Percentiles rank a stretch among this genome's conserved stretches.
Evolutionary conservation across 2,113 vertebrate species (phyloP).

Genomic region (Coryphaenoides rupestris): DNA sequence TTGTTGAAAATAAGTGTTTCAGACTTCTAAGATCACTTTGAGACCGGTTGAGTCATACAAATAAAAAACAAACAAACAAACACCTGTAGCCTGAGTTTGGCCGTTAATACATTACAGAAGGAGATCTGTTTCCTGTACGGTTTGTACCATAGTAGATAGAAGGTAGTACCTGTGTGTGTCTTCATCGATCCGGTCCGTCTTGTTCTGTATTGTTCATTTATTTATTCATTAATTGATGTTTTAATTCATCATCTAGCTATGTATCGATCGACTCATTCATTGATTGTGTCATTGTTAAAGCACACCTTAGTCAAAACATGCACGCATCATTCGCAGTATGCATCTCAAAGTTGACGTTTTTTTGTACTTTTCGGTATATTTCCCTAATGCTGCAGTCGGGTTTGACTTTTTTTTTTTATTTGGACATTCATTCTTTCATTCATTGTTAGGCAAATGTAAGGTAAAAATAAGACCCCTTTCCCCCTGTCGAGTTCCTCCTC

Average conservation of each 20-base stretch:
- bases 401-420: not conserved
- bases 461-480: constrained; percentile 1
- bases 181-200: not conserved
- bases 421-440: constrained; percentile 51
- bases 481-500: constrained; percentile 46
- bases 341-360: constrained; percentile 36
- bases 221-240: constrained; percentile 14
- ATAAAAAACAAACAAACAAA: constrained; percentile 43
- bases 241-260: constrained; percentile 29
- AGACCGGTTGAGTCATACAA: constrained; percentile 38
- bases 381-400: constrained; percentile 48
- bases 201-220: constrained; percentile 9
- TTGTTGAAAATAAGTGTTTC: constrained; percentile 70
- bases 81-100: constrained; percentile 20
- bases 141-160: constrained; percentile 34
- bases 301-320: constrained; percentile 37
- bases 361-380: constrained; percentile 39
- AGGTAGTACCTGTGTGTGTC: constrained; percentile 22
- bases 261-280: constrained; percentile 26
- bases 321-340: constrained; percentile 44
- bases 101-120: constrained; percentile 44
- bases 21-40: constrained; percentile 26
- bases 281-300: constrained; percentile 59
- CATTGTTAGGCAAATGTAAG: constrained; percentile 36
- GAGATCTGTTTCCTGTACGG: constrained; percentile 52